Percentiles rank a stretch among this genome's conserved stretches.
Evolutionary conservation across 2,888 invertebrate genomes (phyloP).

Genomic region (Agrochola lychnidis): DNA sequence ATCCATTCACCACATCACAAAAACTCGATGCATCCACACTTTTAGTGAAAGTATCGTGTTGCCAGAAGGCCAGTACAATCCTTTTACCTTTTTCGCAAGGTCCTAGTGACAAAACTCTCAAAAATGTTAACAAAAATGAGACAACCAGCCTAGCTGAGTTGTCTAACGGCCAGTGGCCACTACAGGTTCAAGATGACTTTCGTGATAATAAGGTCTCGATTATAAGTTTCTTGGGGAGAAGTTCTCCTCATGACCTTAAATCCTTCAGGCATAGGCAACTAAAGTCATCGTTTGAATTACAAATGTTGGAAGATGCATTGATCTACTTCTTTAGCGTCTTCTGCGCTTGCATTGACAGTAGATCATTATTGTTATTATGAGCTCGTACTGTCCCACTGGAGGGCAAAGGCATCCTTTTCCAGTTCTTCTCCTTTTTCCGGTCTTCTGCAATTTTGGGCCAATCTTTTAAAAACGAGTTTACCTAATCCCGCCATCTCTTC

Average conservation of each 20-base stretch:
- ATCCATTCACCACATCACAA: constrained; percentile 15
- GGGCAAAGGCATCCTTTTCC: neutral
- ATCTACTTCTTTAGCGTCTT: neutral
- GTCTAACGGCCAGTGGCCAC: neutral
- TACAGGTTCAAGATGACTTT: neutral
- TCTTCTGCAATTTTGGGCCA: neutral
- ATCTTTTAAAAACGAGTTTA: neutral
- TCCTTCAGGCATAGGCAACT: neutral
- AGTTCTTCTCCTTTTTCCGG: too few species aligned
- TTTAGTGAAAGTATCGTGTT: neutral
- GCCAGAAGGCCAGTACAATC: constrained; percentile 2
- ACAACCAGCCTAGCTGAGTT: neutral
- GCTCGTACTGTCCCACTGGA: neutral
- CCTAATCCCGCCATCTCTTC: neutral
- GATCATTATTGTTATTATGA: neutral
- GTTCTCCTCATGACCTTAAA: neutral
- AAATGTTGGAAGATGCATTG: neutral
- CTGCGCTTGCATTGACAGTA: too few species aligned
- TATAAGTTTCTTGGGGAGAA: neutral
- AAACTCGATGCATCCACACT: neutral
- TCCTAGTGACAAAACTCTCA: neutral
- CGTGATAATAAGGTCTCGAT: neutral
- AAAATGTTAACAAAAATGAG: neutral
- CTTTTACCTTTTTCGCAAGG: constrained; percentile 2
- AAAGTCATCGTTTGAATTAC: neutral